phyloP scores from a whole-genome alignment of 2,888 invertebrate genomes.

The Azorinus chamasolen region DNA sequence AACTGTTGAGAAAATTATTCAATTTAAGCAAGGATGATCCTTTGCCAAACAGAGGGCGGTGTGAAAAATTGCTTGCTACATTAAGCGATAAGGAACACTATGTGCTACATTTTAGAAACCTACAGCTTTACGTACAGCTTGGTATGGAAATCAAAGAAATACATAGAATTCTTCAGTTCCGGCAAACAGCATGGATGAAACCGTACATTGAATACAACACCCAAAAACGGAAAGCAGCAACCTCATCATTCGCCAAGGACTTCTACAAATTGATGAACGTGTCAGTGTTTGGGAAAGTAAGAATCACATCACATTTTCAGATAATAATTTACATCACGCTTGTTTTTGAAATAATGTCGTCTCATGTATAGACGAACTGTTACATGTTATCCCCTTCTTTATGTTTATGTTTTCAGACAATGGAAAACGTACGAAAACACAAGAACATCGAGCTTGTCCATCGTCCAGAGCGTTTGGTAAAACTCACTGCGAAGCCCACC shows the following conservation, averaged over 20 bases:
- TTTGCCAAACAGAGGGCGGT: slow-evolving; percentile 8
- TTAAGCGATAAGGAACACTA: slow-evolving; percentile 1
- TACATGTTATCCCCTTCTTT: no score
- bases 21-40: no score
- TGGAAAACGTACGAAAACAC: not conserved
- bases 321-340: no score
- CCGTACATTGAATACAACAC: slow-evolving; percentile 6
- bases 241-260: slow-evolving; percentile 2
- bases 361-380: no score
- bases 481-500: slow-evolving; percentile 10
- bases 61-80: slow-evolving; percentile 10
- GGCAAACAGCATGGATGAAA: slow-evolving; percentile 19
- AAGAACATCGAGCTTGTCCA: slow-evolving; percentile 16
- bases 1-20: no score
- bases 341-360: no score
- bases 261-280: slow-evolving; percentile 17
- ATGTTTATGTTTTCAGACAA: slow-evolving; percentile 1
- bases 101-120: not conserved
- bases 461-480: not conserved
- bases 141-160: slow-evolving; percentile 24
- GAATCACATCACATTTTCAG: not conserved
- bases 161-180: slow-evolving; percentile 22
- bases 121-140: slow-evolving; percentile 15
- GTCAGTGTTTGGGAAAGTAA: slow-evolving; percentile 3
- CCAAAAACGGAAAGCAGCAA: not conserved